Evolutionary conservation across 2,113 vertebrate genomes (phyloP), one percentile per base, ranked within the genome.

Genomic region (Platysteira castanea): DNA sequence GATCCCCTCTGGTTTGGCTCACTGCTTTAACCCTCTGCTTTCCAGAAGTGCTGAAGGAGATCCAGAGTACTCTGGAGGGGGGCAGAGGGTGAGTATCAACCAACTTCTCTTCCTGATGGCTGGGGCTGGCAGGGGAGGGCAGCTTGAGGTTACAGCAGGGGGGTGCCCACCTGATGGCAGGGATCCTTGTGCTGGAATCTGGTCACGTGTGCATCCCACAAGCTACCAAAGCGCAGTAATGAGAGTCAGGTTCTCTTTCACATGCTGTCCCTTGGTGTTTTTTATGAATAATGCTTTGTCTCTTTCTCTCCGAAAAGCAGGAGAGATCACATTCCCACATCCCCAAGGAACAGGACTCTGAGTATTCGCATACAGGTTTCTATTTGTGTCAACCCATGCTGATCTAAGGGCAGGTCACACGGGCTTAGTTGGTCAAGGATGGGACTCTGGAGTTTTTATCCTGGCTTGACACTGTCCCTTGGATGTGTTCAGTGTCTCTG

Each of bases 51-150:
- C 98, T 99, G 83, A 99, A 99, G 96, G 99, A 99, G 97, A 99
- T 99, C 96, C 99, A 99, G 98, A 99, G 98, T 95, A 99, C 99
- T 15, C 97, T 99, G 95, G 99, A 99, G 97, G 98, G 98, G 52
- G 98, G 98, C 61, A 98, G 98, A 86, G 98, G 91, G 99, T 99
- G 96, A 99, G 99, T 98, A 65, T 52, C 54, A 26, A 27, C 24
- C 60, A 41, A 23, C 20, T 61, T 17, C 56, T 64, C 30, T 50
- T 84, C 80, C 52, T 52, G 11, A 37, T 49, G 83, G 24, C 26
- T 39, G 61, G 76, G 74, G 7, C 61, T 93, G 67, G 39, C 15
- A 30, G 87, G 92, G 94, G 91, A 88, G 93, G 95, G 68, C 37
- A 30, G 39, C 71, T 68, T 15, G 82, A 83, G 28, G 15, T 71